phyloP scores from a whole-genome alignment of 2,888 invertebrate genomes.

The Drosophila borealis region DNA sequence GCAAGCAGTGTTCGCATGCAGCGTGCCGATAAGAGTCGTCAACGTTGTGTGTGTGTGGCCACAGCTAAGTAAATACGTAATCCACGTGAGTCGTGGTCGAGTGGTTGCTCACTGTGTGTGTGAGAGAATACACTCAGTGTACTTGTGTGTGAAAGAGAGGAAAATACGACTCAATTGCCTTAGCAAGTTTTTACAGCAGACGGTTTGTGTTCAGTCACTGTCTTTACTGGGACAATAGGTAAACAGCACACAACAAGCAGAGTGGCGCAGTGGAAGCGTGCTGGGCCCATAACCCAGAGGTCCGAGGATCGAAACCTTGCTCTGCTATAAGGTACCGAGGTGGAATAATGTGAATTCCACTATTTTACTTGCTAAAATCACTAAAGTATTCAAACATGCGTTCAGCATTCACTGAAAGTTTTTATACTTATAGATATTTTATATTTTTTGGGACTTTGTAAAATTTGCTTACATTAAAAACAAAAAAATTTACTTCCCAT shows the following conservation, averaged over 20 bases:
- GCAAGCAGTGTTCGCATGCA: slow-evolving; percentile 54
- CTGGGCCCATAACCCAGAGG: slow-evolving; percentile 90
- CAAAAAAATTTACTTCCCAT: slow-evolving; percentile 87
- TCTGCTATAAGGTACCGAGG: slow-evolving; percentile 79
- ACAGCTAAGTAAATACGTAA: slow-evolving; percentile 71
- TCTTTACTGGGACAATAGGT: slow-evolving; percentile 15
- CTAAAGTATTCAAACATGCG: background rate
- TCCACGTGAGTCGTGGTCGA: slow-evolving; percentile 54
- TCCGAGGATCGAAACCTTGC: slow-evolving; percentile 86
- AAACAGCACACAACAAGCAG: slow-evolving; percentile 85
- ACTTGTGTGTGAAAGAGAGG: background rate
- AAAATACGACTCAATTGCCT: background rate
- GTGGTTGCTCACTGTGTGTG: slow-evolving; percentile 12
- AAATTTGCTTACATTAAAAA: too few relatives aligned
- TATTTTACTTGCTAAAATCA: slow-evolving; percentile 9
- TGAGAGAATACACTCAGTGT: background rate
- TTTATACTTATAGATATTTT: too few relatives aligned
- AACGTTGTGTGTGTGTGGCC: slow-evolving; percentile 54
- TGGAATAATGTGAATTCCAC: background rate
- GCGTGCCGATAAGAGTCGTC: slow-evolving; percentile 63
- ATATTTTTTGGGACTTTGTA: too few relatives aligned
- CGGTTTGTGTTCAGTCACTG: background rate
- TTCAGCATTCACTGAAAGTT: too few relatives aligned
- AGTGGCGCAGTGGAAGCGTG: slow-evolving; percentile 93
- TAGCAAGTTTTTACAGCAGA: background rate